These are phyloP conservation scores for Dryobota labecula DNA, from an alignment of 2,888 invertebrate species.

Conservation along the genomic window DNA sequence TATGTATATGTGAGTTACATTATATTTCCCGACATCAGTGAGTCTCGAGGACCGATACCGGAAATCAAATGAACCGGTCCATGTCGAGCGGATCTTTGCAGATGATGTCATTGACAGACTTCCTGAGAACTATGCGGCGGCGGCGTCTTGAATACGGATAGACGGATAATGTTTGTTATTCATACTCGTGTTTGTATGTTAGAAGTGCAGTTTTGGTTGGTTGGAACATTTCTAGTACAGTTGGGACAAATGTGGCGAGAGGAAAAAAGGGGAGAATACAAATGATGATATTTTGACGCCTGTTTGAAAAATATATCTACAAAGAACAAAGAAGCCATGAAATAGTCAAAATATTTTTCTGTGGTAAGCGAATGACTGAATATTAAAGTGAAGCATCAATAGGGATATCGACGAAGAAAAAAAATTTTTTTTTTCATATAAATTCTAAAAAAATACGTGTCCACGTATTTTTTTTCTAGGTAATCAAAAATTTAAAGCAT, in stretches of 20 bases:
- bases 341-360: not conserved
- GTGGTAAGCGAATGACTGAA: not conserved
- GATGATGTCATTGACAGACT: conserved; percentile 78
- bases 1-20: conserved; percentile 44
- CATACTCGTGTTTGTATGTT: conserved; percentile 39
- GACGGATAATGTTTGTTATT: conserved; percentile 62
- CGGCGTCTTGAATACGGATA: conserved; percentile 68
- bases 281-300: conserved; percentile 4
- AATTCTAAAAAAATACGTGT: too few relatives aligned
- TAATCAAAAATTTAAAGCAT: too few relatives aligned
- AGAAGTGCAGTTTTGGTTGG: conserved; percentile 36
- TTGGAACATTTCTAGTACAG: not conserved
- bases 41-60: conserved; percentile 65
- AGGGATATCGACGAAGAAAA: too few relatives aligned
- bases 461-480: too few relatives aligned
- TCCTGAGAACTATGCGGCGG: conserved; percentile 68
- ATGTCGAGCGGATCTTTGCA: conserved; percentile 76
- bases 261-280: conserved; percentile 17
- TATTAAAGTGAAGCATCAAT: not conserved
- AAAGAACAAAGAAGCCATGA: not conserved
- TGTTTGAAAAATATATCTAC: not conserved
- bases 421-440: too few relatives aligned
- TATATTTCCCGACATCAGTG: conserved; percentile 57
- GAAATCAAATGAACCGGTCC: conserved; percentile 81
- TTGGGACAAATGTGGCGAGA: conserved; percentile 1